Conservation (phyloP, 2,888 invertebrate genomes). For the Neoitamus cyanurus region DNA sequence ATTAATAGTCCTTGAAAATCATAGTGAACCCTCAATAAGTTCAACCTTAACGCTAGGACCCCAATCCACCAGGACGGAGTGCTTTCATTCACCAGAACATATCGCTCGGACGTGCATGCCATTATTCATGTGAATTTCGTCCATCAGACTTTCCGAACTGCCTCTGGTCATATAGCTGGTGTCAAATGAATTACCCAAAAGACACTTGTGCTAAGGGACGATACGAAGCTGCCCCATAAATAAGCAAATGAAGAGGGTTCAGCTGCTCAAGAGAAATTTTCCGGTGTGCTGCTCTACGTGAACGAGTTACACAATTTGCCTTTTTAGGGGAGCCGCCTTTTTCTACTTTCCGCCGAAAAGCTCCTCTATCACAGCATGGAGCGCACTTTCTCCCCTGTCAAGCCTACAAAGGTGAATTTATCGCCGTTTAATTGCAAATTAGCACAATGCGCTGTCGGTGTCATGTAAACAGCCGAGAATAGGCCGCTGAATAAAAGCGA, state of each 20-base stretch:
- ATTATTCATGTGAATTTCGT: conserved; percentile 39
- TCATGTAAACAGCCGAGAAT: conserved; percentile 11
- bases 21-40: not conserved
- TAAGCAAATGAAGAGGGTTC: conserved; percentile 15
- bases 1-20: not conserved
- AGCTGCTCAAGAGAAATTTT: conserved; percentile 16
- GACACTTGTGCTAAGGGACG: not conserved
- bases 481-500: conserved; percentile 22
- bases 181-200: conserved; percentile 35
- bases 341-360: not conserved
- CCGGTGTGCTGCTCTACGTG: conserved; percentile 16
- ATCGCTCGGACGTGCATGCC: conserved; percentile 19
- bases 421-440: conserved; percentile 32
- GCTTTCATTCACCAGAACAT: not conserved
- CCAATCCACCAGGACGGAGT: not conserved
- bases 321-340: not conserved
- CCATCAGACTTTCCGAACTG: conserved; percentile 20
- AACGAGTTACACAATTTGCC: conserved; percentile 3
- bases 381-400: conserved; percentile 23
- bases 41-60: not conserved
- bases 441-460: conserved; percentile 32
- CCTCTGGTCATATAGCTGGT: not conserved
- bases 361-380: not conserved
- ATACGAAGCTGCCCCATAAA: not conserved
- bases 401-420: conserved; percentile 17